Evolutionary conservation across 2,888 invertebrate genomes (phyloP).

Genomic region (Iphiclides podalirius): DNA sequence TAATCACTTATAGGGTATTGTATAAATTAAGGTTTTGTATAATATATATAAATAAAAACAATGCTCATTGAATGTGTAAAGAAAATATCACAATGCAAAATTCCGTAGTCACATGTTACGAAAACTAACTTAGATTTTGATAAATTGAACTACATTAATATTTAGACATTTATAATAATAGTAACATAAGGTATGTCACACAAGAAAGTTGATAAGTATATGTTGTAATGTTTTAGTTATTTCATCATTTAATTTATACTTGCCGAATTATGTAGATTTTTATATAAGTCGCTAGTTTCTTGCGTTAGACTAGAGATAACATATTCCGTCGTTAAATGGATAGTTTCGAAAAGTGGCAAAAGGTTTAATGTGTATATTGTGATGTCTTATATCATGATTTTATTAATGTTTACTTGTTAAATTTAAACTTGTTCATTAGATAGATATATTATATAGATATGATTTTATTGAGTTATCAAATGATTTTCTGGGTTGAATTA

Average conservation of each 20-base stretch:
- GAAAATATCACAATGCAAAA: too few species aligned
- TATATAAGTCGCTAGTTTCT: constrained; percentile 2
- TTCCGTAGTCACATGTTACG: too few species aligned
- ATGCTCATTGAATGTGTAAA: too few species aligned
- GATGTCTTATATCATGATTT: not conserved
- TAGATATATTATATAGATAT: too few species aligned
- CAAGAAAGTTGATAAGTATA: too few species aligned
- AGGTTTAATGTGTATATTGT: not conserved
- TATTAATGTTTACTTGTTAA: not conserved
- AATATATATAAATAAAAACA: too few species aligned
- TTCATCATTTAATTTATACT: constrained; percentile 5
- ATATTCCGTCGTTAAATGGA: constrained; percentile 17
- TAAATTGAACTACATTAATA: too few species aligned
- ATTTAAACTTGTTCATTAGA: too few species aligned
- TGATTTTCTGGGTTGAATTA: not conserved
- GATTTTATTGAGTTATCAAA: too few species aligned
- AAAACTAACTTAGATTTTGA: too few species aligned
- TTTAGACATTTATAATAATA: not conserved
- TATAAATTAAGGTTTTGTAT: too few species aligned
- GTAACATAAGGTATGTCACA: too few species aligned
- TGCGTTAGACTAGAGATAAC: constrained; percentile 15
- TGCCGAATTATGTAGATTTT: constrained; percentile 20
- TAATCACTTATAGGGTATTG: not conserved
- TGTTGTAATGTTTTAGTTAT: not conserved
- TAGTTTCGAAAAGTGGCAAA: constrained; percentile 16